Percentiles rank a stretch among this genome's conserved stretches.
These are phyloP conservation scores for Neosalanx taihuensis DNA, from an alignment of 2,797 vertebrate species.

Conservation along the genomic window DNA sequence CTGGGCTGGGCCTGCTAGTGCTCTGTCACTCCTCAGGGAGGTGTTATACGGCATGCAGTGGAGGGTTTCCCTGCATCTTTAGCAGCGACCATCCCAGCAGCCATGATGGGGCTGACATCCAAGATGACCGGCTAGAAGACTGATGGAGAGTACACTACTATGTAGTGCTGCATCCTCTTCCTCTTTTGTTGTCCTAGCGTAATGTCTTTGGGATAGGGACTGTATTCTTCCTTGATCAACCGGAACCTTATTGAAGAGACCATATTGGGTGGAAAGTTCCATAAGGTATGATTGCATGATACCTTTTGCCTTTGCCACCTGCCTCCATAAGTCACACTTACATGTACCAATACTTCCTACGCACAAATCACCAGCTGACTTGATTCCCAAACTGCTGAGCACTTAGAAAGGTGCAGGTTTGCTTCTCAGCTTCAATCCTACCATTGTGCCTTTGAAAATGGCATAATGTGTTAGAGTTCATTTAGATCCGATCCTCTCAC, in stretches of 20 bases:
- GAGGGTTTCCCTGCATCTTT: conserved; percentile 64
- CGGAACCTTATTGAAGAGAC: conserved; percentile 27
- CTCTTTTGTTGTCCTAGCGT: no score
- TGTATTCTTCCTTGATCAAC: no score
- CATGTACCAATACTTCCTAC: background rate
- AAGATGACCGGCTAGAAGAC: conserved; percentile 50
- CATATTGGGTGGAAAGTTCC: conserved; percentile 51
- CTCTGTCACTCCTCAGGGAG: conserved; percentile 79
- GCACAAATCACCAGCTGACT: background rate
- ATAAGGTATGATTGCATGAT: conserved; percentile 43
- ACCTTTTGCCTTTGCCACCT: no score
- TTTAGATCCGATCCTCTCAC: background rate
- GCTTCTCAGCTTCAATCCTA: no score
- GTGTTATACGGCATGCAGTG: conserved; percentile 73
- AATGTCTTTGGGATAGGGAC: no score
- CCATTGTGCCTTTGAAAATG: no score
- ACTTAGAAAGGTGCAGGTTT: no score
- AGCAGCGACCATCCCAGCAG: conserved; percentile 62
- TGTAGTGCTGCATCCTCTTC: no score
- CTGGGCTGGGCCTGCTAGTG: conserved; percentile 68
- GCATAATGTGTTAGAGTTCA: no score
- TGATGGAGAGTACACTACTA: background rate
- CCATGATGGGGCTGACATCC: conserved; percentile 39
- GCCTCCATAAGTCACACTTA: conserved; percentile 2
- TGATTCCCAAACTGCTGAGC: no score